These are phyloP conservation scores for Marasmarcha lunaedactyla DNA, from an alignment of 2,888 invertebrate genomes.

Conservation along the genomic window DNA sequence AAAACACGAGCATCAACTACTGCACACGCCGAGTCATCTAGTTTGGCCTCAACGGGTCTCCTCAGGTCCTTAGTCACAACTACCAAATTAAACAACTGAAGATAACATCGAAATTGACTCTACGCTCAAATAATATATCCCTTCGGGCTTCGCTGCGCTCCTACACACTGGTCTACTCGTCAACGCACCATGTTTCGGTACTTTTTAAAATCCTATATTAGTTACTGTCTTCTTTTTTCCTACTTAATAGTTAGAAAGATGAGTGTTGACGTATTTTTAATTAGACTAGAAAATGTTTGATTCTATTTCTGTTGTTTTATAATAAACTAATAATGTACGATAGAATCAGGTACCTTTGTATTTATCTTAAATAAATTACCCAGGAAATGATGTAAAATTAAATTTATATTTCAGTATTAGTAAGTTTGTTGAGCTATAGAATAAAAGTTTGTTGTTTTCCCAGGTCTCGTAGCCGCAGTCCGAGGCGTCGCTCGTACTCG, in stretches of 20 bases:
- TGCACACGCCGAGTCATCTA: conserved; percentile 48
- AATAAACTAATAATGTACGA: too few relatives aligned
- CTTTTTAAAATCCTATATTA: conserved; percentile 64
- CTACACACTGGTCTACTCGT: conserved; percentile 46
- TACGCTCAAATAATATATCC: conserved; percentile 33
- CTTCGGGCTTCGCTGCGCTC: conserved; percentile 58
- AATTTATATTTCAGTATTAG: too few relatives aligned
- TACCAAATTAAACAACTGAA: conserved; percentile 49
- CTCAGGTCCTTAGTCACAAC: conserved; percentile 20
- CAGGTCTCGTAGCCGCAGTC: conserved; percentile 63
- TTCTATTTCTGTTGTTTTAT: too few relatives aligned
- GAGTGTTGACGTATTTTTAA: conserved; percentile 28
- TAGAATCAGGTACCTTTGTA: too few relatives aligned
- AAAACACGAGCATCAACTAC: conserved; percentile 46
- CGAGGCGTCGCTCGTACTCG: conserved; percentile 55
- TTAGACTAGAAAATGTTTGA: neutral
- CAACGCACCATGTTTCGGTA: conserved; percentile 64
- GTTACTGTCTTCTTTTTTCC: conserved; percentile 51
- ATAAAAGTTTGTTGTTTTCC: too few relatives aligned
- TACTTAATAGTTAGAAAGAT: conserved; percentile 37
- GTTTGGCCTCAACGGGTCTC: neutral
- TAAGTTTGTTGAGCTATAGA: too few relatives aligned
- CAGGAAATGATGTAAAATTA: too few relatives aligned
- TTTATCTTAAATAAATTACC: too few relatives aligned
- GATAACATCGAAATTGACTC: conserved; percentile 41